These are phyloP conservation scores for Bhutanitis thaidina DNA, from an alignment of 2,888 invertebrate genomes.

Conservation along the genomic window DNA sequence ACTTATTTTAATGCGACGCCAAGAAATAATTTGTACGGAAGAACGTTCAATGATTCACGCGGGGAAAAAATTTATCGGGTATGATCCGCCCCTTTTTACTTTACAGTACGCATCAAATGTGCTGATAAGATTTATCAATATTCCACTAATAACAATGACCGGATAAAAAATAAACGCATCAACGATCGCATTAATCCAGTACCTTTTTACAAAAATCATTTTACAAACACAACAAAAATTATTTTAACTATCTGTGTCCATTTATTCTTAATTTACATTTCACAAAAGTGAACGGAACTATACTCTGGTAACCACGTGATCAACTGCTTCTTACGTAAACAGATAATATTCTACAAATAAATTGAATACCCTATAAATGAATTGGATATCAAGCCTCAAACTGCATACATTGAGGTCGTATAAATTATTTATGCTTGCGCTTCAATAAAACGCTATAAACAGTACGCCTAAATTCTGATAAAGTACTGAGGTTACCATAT, in stretches of 20 bases:
- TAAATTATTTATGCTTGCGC: too few species aligned
- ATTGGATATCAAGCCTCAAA: too few species aligned
- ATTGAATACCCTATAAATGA: too few species aligned
- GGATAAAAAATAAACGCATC: slow-evolving; percentile 3
- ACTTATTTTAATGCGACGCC: neutral
- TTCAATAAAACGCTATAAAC: too few species aligned
- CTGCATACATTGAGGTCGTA: too few species aligned
- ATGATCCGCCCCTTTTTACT: slow-evolving; percentile 13
- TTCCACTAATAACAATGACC: neutral
- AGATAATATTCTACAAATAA: neutral
- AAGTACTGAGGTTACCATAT: too few species aligned
- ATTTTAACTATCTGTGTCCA: too few species aligned
- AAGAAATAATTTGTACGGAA: neutral
- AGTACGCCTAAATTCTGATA: too few species aligned
- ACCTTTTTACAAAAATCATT: neutral
- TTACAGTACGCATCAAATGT: slow-evolving; percentile 5
- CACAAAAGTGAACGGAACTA: too few species aligned
- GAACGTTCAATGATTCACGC: neutral
- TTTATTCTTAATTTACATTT: neutral
- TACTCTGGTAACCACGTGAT: neutral
- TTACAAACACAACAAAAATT: too few species aligned
- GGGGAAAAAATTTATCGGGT: slow-evolving; percentile 1
- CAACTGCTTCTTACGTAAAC: neutral
- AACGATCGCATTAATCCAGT: neutral
- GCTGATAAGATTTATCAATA: slow-evolving; percentile 5